phyloP scores from a whole-genome alignment of 2,797 vertebrate genomes.

The Heliangelus exortis region DNA sequence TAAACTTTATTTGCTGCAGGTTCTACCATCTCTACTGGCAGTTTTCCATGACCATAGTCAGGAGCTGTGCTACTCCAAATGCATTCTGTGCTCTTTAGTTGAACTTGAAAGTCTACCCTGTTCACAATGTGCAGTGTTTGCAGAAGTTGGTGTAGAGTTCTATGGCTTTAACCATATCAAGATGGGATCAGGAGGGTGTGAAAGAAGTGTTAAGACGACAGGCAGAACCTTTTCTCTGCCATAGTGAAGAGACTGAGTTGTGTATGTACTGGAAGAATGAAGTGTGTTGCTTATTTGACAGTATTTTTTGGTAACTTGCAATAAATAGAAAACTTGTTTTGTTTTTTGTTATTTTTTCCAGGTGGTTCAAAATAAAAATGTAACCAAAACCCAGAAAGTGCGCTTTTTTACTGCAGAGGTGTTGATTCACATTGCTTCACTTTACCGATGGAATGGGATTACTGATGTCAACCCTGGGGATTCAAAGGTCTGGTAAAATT shows the following conservation, averaged over 20 bases:
- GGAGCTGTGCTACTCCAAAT: not conserved
- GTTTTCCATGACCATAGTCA: not conserved
- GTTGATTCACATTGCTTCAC: slow-evolving; percentile 85
- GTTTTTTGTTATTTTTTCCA: slow-evolving; percentile 55
- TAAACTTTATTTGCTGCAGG: not conserved
- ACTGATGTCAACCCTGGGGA: slow-evolving; percentile 82
- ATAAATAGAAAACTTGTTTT: not conserved
- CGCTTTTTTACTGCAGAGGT: slow-evolving; percentile 89
- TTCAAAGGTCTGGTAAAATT: slow-evolving; percentile 70
- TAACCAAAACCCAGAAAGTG: slow-evolving; percentile 96
- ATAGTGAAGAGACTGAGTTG: not conserved
- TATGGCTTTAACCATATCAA: not conserved
- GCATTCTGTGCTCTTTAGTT: not conserved
- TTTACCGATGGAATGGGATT: slow-evolving; percentile 93
- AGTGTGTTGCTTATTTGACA: not conserved
- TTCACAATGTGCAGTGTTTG: not conserved
- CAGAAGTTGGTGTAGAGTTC: not conserved
- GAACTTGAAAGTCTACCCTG: not conserved
- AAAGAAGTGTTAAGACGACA: not conserved
- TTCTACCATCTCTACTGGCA: not conserved
- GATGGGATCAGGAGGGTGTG: not conserved
- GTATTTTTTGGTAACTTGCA: not conserved
- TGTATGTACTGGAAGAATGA: not conserved
- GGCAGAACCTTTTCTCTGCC: not conserved
- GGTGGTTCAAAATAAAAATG: slow-evolving; percentile 88